phyloP scores from a whole-genome alignment of 2,888 invertebrate genomes.

The Noctua janthina region DNA sequence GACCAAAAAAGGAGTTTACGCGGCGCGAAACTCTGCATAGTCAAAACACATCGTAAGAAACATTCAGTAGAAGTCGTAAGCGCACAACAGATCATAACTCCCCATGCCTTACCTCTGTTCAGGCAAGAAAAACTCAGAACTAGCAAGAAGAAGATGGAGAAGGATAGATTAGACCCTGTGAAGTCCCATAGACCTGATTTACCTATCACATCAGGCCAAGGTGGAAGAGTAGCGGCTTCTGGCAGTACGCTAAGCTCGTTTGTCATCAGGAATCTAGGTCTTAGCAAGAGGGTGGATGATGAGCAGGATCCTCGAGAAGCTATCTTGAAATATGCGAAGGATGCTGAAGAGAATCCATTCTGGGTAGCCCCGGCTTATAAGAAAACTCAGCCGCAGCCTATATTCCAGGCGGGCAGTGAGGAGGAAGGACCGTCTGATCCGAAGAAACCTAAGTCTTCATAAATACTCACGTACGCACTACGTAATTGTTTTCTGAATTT shows the following conservation, averaged over 20 bases:
- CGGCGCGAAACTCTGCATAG: conserved; percentile 97
- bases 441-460: conserved; percentile 88
- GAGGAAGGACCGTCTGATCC: conserved; percentile 88
- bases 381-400: conserved; percentile 96
- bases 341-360: conserved; percentile 98
- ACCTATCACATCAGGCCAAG: conserved; percentile 97
- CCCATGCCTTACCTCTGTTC: conserved; percentile 98
- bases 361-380: conserved; percentile 98
- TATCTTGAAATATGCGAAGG: conserved; percentile 97
- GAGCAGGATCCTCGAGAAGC: conserved; percentile 98
- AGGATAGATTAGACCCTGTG: conserved; percentile 96
- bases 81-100: conserved; percentile 98
- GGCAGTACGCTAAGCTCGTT: conserved; percentile 99
- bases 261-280: conserved; percentile 98
- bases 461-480: conserved; percentile 11
- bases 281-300: conserved; percentile 97
- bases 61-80: conserved; percentile 96
- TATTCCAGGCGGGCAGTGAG: conserved; percentile 92
- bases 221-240: conserved; percentile 98
- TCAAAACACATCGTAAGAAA: conserved; percentile 94
- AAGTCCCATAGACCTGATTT: conserved; percentile 96
- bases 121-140: conserved; percentile 97
- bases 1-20: conserved; percentile 96
- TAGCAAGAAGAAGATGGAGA: conserved; percentile 97
- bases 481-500: background rate